phyloP scores from a whole-genome alignment of 2,797 vertebrate genomes.

The Peromyscus nudipes region DNA sequence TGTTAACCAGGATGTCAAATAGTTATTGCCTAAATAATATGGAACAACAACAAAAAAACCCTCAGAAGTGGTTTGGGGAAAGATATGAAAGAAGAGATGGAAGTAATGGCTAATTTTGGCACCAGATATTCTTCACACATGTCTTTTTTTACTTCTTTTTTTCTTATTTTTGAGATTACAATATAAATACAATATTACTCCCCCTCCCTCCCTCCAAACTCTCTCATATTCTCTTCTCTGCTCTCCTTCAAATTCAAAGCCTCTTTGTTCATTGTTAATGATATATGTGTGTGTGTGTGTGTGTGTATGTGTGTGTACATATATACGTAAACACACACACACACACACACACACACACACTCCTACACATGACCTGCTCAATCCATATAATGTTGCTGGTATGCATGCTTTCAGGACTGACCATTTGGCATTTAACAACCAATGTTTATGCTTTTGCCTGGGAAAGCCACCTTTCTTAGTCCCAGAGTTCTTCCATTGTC shows the following conservation, averaged over 20 bases:
- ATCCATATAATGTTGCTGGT: background rate
- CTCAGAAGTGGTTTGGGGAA: background rate
- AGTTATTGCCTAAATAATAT: background rate
- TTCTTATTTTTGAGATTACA: background rate
- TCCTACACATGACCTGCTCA: background rate
- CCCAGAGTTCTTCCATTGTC: background rate
- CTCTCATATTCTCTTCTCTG: background rate
- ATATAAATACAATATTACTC: background rate
- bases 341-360: background rate
- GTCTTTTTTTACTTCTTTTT: background rate
- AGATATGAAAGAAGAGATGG: background rate
- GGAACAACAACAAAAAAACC: background rate
- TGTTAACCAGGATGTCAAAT: background rate
- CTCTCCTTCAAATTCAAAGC: background rate
- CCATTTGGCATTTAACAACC: background rate
- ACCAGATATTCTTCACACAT: background rate
- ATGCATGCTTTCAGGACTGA: background rate
- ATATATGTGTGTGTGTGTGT: background rate
- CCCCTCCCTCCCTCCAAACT: background rate
- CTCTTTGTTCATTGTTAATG: background rate
- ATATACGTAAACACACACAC: background rate
- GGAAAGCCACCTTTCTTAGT: background rate
- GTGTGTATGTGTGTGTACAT: too few relatives aligned
- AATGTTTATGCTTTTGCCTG: background rate
- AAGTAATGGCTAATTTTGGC: background rate